phyloP scores from a whole-genome alignment of 2,888 invertebrate species.

The Horisme vitalbata region DNA sequence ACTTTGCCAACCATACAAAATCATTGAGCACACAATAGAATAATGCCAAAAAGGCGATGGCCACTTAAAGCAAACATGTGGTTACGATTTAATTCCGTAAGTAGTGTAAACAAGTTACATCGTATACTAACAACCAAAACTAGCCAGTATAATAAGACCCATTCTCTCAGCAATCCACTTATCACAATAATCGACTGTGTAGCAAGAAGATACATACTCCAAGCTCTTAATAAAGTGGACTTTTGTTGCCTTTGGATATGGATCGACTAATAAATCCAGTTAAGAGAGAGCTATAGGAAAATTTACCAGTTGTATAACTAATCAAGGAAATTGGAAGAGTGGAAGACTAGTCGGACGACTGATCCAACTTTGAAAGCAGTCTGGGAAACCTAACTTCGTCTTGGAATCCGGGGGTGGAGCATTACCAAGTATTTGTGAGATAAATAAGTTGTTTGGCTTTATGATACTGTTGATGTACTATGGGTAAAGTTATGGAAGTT shows the following conservation, averaged over 20 bases:
- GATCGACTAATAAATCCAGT: conserved; percentile 45
- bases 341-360: conserved; percentile 33
- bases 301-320: conserved; percentile 11
- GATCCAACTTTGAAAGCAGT: conserved; percentile 36
- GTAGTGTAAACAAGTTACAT: conserved; percentile 74
- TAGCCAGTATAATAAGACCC: conserved; percentile 43
- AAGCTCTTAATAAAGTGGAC: conserved; percentile 57
- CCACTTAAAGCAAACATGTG: conserved; percentile 58
- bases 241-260: conserved; percentile 41
- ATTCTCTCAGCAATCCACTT: conserved; percentile 12
- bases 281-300: conserved; percentile 9
- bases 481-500: conserved; percentile 10
- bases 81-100: conserved; percentile 74
- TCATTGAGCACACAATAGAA: conserved; percentile 21
- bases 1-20: too few species aligned
- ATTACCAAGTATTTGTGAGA: conserved; percentile 80
- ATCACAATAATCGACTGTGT: conserved; percentile 37
- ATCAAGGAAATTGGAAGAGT: not conserved
- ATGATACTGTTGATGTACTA: conserved; percentile 66
- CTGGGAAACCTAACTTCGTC: conserved; percentile 59
- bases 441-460: conserved; percentile 70
- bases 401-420: conserved; percentile 62
- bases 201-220: conserved; percentile 46
- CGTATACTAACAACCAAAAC: conserved; percentile 47
- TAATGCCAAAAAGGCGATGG: conserved; percentile 42